Conservation (phyloP, 1,140 invertebrate genomes). For the Hyposmocoma kahamanoa region DNA sequence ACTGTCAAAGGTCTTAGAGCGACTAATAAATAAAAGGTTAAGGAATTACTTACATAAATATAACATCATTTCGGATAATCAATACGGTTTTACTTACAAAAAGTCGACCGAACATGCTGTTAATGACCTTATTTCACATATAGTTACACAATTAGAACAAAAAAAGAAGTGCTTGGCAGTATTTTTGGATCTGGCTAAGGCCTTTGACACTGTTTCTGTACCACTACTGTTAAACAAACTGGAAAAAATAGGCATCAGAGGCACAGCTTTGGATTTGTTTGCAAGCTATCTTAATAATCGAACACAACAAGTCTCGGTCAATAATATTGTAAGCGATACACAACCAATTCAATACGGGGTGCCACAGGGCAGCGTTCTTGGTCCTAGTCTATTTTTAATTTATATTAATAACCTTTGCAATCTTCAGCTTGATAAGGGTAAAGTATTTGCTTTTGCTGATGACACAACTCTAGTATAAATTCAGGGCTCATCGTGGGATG, state of each 20-base stretch:
- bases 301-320: neutral
- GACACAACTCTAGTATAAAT: neutral
- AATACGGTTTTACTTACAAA: conserved; percentile 1
- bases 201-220: conserved; percentile 1
- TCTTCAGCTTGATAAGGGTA: neutral
- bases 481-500: neutral
- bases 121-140: neutral
- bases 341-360: neutral
- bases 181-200: conserved; percentile 4
- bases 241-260: neutral
- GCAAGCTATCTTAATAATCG: neutral
- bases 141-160: neutral
- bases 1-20: conserved; percentile 1
- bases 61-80: neutral
- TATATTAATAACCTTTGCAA: neutral
- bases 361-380: neutral
- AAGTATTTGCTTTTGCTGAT: neutral
- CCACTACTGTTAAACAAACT: neutral
- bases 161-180: conserved; percentile 1
- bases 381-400: neutral
- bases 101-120: conserved; percentile 4
- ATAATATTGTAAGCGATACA: neutral
- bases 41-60: neutral
- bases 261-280: neutral
- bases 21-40: neutral